phyloP scores from a whole-genome alignment of 2,113 vertebrate species.

The Salvelinus fontinalis region DNA sequence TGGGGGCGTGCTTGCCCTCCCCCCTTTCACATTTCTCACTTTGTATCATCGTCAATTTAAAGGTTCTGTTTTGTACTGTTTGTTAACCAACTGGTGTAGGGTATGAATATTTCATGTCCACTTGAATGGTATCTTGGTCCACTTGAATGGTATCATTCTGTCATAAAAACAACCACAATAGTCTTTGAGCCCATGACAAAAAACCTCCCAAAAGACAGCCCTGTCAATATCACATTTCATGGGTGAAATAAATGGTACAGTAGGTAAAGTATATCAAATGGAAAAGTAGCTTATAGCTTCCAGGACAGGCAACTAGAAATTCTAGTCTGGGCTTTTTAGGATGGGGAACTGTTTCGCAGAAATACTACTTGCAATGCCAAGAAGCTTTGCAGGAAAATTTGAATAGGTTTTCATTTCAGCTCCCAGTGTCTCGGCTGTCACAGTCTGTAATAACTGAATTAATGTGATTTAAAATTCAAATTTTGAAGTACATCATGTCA shows the following conservation, averaged over 20 bases:
- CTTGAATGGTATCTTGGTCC: neutral
- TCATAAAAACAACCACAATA: neutral
- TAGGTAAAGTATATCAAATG: neutral
- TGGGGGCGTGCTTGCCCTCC: too few relatives aligned
- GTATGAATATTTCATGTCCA: neutral
- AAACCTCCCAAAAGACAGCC: neutral
- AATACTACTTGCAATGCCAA: neutral
- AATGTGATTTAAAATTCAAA: neutral
- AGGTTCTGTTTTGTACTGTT: neutral
- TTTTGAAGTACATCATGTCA: neutral
- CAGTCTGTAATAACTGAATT: neutral
- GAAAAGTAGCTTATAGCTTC: slow-evolving; percentile 1
- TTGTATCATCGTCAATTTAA: too few relatives aligned
- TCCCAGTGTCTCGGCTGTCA: slow-evolving; percentile 8
- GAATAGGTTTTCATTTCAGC: slow-evolving; percentile 5
- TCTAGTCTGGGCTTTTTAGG: neutral
- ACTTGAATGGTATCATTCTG: neutral
- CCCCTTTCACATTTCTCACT: too few relatives aligned
- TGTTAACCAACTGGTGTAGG: neutral
- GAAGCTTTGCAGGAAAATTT: neutral
- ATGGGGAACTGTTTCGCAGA: neutral
- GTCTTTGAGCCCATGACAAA: neutral
- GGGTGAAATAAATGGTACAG: neutral
- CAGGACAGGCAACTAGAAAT: neutral
- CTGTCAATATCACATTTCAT: slow-evolving; percentile 3